Conservation (phyloP, 2,797 vertebrate genomes). For the Borostomias antarcticus region DNA sequence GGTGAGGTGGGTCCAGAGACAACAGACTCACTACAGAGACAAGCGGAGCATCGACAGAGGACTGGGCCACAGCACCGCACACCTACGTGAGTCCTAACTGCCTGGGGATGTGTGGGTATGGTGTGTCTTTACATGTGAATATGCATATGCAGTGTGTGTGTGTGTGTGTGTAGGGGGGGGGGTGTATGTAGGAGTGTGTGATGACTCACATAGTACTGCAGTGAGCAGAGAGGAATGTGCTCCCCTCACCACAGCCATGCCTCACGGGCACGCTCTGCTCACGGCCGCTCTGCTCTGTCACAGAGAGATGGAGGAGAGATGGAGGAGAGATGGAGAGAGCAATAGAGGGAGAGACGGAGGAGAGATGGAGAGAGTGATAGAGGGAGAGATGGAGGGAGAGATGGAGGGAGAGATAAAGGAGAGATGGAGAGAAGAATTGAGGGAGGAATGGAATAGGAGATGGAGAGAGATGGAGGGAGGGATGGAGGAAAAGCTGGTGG, state of each 20-base stretch:
- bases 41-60: conserved; percentile 55
- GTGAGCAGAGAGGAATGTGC: conserved; percentile 51
- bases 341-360: conserved; percentile 24
- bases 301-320: conserved; percentile 16
- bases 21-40: conserved; percentile 73
- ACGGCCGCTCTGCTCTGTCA: conserved; percentile 15
- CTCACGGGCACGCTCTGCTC: conserved; percentile 36
- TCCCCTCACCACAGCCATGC: conserved; percentile 31
- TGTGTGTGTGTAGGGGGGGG: conserved; percentile 49
- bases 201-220: conserved; percentile 54
- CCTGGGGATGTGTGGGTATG: not conserved
- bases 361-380: conserved; percentile 12
- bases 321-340: conserved; percentile 55
- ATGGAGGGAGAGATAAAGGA: conserved; percentile 29
- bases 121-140: conserved; percentile 26
- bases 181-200: conserved; percentile 52
- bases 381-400: not conserved
- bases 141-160: not conserved
- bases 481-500: not conserved
- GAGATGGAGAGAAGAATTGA: not conserved
- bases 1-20: conserved; percentile 71
- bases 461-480: not conserved
- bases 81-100: conserved; percentile 45
- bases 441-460: not conserved
- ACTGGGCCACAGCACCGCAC: conserved; percentile 64